Conservation (phyloP, 2,888 invertebrate genomes). For the Parnassius glacialis region DNA sequence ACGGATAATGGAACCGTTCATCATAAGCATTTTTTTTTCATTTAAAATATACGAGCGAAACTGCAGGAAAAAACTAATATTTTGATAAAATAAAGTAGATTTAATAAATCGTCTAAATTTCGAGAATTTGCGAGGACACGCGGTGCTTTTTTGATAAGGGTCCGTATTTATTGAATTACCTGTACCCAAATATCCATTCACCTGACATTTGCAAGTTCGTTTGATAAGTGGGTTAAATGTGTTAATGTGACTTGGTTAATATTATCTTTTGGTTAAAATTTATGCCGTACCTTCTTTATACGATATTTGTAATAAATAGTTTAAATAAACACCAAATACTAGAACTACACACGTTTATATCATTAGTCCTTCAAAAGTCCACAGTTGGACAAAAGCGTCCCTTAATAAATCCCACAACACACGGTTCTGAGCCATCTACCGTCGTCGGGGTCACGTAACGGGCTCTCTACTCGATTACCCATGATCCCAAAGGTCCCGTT, state of each 20-base stretch:
- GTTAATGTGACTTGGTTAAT: neutral
- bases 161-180: constrained; percentile 20
- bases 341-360: neutral
- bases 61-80: neutral
- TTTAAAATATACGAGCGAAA: too few species aligned
- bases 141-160: constrained; percentile 11
- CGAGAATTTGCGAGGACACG: constrained; percentile 1
- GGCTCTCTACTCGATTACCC: too few species aligned
- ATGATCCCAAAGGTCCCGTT: too few species aligned
- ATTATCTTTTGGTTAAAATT: neutral
- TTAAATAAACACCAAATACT: neutral
- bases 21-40: too few species aligned
- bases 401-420: too few species aligned
- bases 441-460: too few species aligned
- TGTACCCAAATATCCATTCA: constrained; percentile 16
- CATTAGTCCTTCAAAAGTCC: too few species aligned
- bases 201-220: constrained; percentile 12
- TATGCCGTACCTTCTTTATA: neutral
- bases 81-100: constrained; percentile 14
- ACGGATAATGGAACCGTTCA: too few species aligned
- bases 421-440: too few species aligned
- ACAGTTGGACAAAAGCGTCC: too few species aligned
- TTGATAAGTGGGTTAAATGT: neutral
- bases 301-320: constrained; percentile 35
- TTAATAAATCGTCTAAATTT: constrained; percentile 20